Evolutionary conservation across 2,113 vertebrate species (phyloP).

Genomic region (Cinclus mexicanus): DNA sequence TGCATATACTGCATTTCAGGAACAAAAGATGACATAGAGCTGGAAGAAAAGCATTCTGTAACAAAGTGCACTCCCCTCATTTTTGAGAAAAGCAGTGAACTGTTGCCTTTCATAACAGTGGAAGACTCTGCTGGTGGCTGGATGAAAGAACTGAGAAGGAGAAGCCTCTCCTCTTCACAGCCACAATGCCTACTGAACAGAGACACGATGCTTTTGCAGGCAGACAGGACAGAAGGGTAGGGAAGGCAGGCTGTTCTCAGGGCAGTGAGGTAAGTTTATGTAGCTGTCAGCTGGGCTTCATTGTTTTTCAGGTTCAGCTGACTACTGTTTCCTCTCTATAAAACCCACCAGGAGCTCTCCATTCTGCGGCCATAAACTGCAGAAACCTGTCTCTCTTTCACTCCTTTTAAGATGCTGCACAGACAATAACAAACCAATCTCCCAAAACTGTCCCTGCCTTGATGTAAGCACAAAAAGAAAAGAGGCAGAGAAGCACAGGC

Average conservation of each 20-base stretch:
- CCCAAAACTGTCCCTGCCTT: accelerated
- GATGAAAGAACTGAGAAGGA: background rate
- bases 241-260: background rate
- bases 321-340: background rate
- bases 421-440: background rate
- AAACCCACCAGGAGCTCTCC: background rate
- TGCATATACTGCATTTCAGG: background rate
- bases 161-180: background rate
- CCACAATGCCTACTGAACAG: background rate
- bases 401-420: background rate
- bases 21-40: background rate
- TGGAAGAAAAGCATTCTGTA: background rate
- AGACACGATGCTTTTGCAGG: background rate
- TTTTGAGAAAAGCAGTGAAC: background rate
- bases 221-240: background rate
- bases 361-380: background rate
- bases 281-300: background rate
- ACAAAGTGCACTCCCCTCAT: background rate
- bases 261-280: background rate
- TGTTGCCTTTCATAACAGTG: background rate
- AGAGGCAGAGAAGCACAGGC: background rate
- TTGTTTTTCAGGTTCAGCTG: background rate
- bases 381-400: background rate
- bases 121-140: background rate
- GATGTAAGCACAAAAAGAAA: background rate